These are phyloP conservation scores for Lamellibrachia satsuma DNA, from an alignment of 2,888 invertebrate species.

Conservation along the genomic window DNA sequence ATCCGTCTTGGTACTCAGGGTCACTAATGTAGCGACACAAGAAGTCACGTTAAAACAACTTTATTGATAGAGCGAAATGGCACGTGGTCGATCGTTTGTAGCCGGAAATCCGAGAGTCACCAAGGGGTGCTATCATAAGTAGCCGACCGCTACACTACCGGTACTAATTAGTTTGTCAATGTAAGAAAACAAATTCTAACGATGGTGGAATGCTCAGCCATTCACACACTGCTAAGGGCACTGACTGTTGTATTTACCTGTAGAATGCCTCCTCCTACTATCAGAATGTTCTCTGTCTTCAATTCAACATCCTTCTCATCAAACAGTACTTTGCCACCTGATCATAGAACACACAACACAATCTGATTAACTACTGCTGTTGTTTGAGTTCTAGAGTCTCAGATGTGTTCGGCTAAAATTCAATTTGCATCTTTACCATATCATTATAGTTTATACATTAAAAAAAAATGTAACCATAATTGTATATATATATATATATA, in stretches of 20 bases:
- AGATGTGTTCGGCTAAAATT: not conserved
- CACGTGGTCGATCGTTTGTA: too few relatives aligned
- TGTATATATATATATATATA: too few relatives aligned
- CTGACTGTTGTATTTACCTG: slow-evolving; percentile 47
- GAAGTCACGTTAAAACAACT: too few relatives aligned
- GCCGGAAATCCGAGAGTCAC: too few relatives aligned
- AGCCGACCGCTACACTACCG: too few relatives aligned
- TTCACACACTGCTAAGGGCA: not conserved
- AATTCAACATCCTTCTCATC: slow-evolving; percentile 58
- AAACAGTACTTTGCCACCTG: slow-evolving; percentile 58
- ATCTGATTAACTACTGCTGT: not conserved
- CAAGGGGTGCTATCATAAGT: too few relatives aligned
- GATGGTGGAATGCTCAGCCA: not conserved
- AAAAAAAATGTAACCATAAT: too few relatives aligned
- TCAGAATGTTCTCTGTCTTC: slow-evolving; percentile 59
- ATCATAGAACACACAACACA: not conserved
- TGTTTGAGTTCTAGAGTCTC: not conserved
- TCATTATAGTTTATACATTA: too few relatives aligned
- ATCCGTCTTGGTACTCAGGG: too few relatives aligned
- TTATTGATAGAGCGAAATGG: too few relatives aligned
- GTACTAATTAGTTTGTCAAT: not conserved
- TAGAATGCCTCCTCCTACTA: slow-evolving; percentile 58
- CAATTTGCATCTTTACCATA: too few relatives aligned
- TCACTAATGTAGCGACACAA: too few relatives aligned
- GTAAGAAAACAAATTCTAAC: not conserved